Evolutionary conservation across 1,140 invertebrate species (phyloP), one percentile per base, ranked within the genome.

Genomic region (Drosophila varians): DNA sequence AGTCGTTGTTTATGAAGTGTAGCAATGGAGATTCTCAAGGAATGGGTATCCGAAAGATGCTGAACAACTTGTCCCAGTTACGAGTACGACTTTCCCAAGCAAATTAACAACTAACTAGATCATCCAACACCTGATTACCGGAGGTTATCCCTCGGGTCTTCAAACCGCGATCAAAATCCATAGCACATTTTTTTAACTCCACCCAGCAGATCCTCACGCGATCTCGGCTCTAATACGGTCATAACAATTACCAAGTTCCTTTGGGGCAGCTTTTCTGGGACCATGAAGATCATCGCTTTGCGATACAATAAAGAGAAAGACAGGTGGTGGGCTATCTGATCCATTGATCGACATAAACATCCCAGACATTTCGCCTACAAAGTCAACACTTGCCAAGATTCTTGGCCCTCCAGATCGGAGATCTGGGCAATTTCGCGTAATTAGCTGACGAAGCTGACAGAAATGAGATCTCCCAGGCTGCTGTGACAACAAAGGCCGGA

Each of bases 371-470:
- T 65, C 26, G 62, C 62, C 60, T 52, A 66, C 62, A 66, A 66
- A 66, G 62, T 66, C 62, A 65, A 65, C 60, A 66, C 62, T 66
- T 53, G 62, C 25, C 23, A 28, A 31, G 45, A 64, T 65, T 46
- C 47, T 31, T 65, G 55, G 31, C 28, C 26, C 54, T 45, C 18
- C 12, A 46, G 19, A 23, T 45, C 60, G n/a, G 58, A 66, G 66
- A 70, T 71, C 64, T 57, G 19, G 64, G 52, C 42, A 58, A 72
- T 70, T 51, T 61, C 54, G 55, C 43, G 49, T 68, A 66, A 69
- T 69, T 66, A 66, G 62, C 65, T 66, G 61, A 66, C 49, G 31
- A 69, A 45, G 42, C 65, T 55, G 51, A 72, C 56, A 72, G 49
- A 66, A 66, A 65, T 66, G 62, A 46, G 62, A 66, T 66, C 60